Evolutionary conservation across 1,140 invertebrate species (phyloP), one percentile per base, ranked within the genome.

Genomic region (Berghia stephanieae): DNA sequence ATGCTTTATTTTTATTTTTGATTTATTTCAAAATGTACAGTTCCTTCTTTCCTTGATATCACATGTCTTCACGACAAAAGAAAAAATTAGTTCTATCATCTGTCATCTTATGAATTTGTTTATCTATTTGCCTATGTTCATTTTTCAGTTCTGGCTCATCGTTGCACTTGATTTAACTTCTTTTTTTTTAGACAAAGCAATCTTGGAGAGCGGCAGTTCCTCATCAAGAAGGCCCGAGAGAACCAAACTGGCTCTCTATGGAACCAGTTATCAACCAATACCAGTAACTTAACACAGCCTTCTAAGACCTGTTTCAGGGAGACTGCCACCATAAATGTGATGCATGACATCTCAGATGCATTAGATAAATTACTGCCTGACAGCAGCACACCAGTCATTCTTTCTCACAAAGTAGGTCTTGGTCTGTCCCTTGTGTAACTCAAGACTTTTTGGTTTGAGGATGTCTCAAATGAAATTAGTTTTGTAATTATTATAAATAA

Each of bases 181-280:
- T 52, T 34, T 42, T 44, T 60, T 0, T 36, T 6, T 40, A 79
- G 78, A 24, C 68, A 74, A 38, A 77, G 78, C 72, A 79, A 57
- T 40, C 44, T 77, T 5, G 78, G 78, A 0, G 78, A 79, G 24
- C 72, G 74, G 13, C 78, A 79, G 68, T 79, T 77, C 34, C 69
- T 79, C 24, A 70, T 21, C 1, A 57, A 75, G n/a, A n/a, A n/a
- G n/a, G n/a, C n/a, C n/a, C n/a, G n/a, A n/a, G n/a, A n/a, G n/a
- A n/a, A n/a, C n/a, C n/a, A n/a, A n/a, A n/a, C n/a, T n/a, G n/a
- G n/a, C n/a, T n/a, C n/a, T n/a, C n/a, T n/a, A n/a, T n/a, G n/a
- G n/a, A n/a, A n/a, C n/a, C n/a, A n/a, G n/a, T n/a, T n/a, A n/a
- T n/a, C 72, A 31, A 2, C 34, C 27, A 36, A 16, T 2, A 75